Base-by-base conservation (phyloP, 2,888 invertebrate genomes). In the Cephonodes hylas region DNA sequence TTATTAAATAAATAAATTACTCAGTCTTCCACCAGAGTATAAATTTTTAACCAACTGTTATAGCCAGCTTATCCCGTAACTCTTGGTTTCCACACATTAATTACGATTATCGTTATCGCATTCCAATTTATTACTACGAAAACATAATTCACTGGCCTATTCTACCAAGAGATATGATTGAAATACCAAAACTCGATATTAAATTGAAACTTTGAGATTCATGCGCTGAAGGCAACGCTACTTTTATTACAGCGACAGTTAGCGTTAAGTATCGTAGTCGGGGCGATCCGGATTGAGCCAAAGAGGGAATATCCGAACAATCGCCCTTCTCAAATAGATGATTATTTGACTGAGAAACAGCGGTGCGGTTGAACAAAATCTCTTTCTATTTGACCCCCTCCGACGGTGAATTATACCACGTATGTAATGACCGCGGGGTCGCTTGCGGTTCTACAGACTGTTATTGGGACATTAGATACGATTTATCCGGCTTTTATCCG, bases 181-280 rank as follows among this genome's bases (percentile, higher is more conserved):
- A 38, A 38, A 13, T 38, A 31, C 3, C 38, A n/a, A 38, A n/a
- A 3, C 10, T n/a, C 38, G 13, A n/a, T n/a, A 3, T 38, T 1
- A n/a, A 38, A 38, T 8, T 38, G 38, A 66, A 61, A 63, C 57
- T 70, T 70, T 63, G 64, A 58, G 53, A 61, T 13, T 34, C 20
- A 15, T 46, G 61, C 20, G 42, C 15, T 20, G 13, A 8, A 38
- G 38, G 38, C 64, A 62, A 65, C 59, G 63, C 58, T 63, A 66
- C 44, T 72, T 71, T 71, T 71, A 71, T 68, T 62, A 68, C 64
- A 62, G 44, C 65, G 63, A 64, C 64, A 64, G 67, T 69, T 67
- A 58, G 61, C 44, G 62, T 63, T 73, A 67, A 71, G 63, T 73
- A 62, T 60, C 58, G 42, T 27, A 59, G 46, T 23, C 18, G 46